Evolutionary conservation across 2,797 vertebrate species (phyloP), one percentile per base, ranked within the genome.

Genomic region (Austrolebias charrua): DNA sequence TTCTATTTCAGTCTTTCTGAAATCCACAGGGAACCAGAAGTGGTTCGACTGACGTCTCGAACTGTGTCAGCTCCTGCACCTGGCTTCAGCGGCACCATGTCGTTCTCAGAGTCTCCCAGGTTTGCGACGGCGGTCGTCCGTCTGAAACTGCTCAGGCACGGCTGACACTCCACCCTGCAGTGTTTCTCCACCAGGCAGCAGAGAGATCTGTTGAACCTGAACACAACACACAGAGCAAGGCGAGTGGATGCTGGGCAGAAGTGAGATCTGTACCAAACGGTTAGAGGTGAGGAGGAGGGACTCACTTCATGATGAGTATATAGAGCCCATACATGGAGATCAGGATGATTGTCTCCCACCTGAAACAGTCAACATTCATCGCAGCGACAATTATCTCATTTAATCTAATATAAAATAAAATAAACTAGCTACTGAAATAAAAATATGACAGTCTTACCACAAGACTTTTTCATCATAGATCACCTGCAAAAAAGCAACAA

Each of bases 261-360:
- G 13, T 40, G 3, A 40, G 38, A 12, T 13, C 11, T 40, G 38
- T 13, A 12, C 38, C 38, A 12, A 40, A 56, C 5, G 48, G 20
- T 24, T 24, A 51, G 56, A 57, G 12, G 19, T 49, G 20, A 75
- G n/a, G 60, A 15, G 55, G 15, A 44, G 40, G 60, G 43, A 69
- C 92, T 85, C 80, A 94, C 92, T 90, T 94, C 92, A 93, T 94
- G 60, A 93, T 92, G 69, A 93, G 71, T 64, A 94, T 94, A 73
- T 94, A 94, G 60, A 94, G 63, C 63, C 87, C 91, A 52, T 94
- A 94, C 91, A 92, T 92, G 40, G 87, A 86, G 57, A 93, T 90
- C 56, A 94, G 88, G 66, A 94, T 80, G 60, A 93, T 82, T 47
- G 91, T 90, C 82, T 94, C 93, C 93, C 93, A 94, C 93, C 93